Percentiles rank a stretch among this genome's conserved stretches.
Evolutionary conservation across 2,113 vertebrate species (phyloP).

Genomic region (Meriones unguiculatus): DNA sequence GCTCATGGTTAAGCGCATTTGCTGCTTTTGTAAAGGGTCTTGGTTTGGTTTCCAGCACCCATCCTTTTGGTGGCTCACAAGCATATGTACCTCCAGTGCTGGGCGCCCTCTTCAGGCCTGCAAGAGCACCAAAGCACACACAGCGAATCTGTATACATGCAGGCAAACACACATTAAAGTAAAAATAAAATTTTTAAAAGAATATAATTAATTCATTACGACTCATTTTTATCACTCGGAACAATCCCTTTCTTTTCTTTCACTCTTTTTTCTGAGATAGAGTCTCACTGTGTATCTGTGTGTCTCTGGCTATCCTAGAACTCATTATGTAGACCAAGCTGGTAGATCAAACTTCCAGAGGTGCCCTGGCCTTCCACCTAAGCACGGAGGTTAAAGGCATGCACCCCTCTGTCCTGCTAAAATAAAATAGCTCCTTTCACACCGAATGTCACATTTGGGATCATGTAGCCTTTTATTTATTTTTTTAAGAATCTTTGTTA

Average conservation of each 20-base stretch:
- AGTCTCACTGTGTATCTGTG: neutral
- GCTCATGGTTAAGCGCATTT: neutral
- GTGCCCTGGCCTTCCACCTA: neutral
- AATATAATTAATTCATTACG: neutral
- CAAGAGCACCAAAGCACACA: neutral
- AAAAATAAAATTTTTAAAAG: neutral
- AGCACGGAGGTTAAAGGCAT: neutral
- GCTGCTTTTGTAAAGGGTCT: neutral
- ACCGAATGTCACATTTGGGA: neutral
- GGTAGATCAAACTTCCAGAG: neutral
- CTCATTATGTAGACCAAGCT: neutral
- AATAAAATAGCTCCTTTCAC: neutral
- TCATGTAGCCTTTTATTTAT: neutral
- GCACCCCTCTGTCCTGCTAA: neutral
- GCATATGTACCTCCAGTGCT: neutral
- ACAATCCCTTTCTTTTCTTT: neutral
- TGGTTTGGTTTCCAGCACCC: neutral
- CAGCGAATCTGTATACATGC: neutral
- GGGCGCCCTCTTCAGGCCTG: neutral
- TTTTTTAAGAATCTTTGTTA: neutral
- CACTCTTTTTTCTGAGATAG: neutral
- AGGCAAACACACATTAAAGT: neutral
- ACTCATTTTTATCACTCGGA: neutral
- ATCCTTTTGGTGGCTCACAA: neutral
- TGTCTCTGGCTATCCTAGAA: neutral